Evolutionary conservation across 1,140 invertebrate genomes (phyloP), one percentile per base, ranked within the genome.

Genomic region (Trigoniulus corallinus): DNA sequence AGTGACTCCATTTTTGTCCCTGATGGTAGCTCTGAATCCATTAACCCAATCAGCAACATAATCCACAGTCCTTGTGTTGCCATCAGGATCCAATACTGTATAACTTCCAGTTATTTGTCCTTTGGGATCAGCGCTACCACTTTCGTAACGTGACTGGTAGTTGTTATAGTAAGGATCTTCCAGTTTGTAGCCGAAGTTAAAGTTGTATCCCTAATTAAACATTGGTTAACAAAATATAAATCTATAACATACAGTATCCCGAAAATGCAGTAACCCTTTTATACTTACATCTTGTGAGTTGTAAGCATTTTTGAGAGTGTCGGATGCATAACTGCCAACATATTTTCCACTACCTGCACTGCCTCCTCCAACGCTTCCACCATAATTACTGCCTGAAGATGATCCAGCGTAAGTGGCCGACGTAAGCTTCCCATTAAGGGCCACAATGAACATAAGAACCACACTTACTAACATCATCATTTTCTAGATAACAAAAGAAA

Each of bases 21-120:
- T 39, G 27, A 50, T 34, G 15, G 37, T 50, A 4, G 48, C 48
- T 23, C 39, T 49, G 37, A 50, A 50, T 39, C 48, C 48, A 23
- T 50, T 50, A 3, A 12, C 25, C 34, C 12, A 10, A 50, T 50
- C 48, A 23, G 48, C 48, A 12, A 39, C 37, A 13, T 12, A 39
- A 39, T 39, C 37, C 4, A 50, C 48, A 43, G 7, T 50, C 4
- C 37, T 7, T n/a, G 25, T 12, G 4, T 10, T 21, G 7, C 48
- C 48, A 22, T 45, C 37, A 7, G 27, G 3, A 43, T 50, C 48
- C 10, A n/a, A 4, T 34, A n/a, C 18, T 7, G 39, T 10, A 22
- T 50, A 50, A 20, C 29, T 41, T 4, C 48, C 48, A 4, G 48
- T 50, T 10, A 25, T 34, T 18, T 39, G 37, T 12, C 37, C 37